Base-by-base conservation (phyloP, 2,888 invertebrate species). In the Capitulum mitella region DNA sequence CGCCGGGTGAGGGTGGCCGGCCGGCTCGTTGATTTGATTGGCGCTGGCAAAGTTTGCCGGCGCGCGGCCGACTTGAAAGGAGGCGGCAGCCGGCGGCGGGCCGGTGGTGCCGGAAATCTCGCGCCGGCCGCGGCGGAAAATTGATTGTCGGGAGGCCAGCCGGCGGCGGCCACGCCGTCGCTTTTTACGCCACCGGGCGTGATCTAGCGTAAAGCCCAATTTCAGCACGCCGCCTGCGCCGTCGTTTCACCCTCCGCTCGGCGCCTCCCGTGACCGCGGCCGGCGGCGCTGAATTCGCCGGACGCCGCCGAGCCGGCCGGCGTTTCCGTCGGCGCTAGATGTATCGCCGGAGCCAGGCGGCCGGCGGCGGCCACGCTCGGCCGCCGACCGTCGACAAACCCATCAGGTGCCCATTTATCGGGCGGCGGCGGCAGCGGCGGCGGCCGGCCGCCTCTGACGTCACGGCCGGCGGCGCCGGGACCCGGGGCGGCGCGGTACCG, bases 1-100 rank as follows among this genome's bases (percentile, higher is more conserved):
- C 8, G 58, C 58, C 58, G n/a, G n/a, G 32, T 32, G 64, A 19
- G 64, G 64, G 64, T 34, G 64, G 64, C 64, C 64, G 64, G n/a
- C 0, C 34, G 32, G 34, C 64, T 34, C 16, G 34, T 34, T 64
- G 64, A 64, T 64, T 64, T 64, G 64, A 64, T 64, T 64, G 64
- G 64, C 34, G 64, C 34, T 34, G 64, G 19, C 64, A 3, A 64
- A 64, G 32, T 64, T 64, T 2, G 64, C 34, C 64, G 3, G 64
- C 32, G 29, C 3, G 34, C 64, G 64, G 64, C 32, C 34, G 32
- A 19, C 34, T 64, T 64, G n/a, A 0, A 22, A 51, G 51, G 51
- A 5, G 22, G 51, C 16, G 51, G 22, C n/a, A n/a, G n/a, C n/a
- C n/a, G n/a, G n/a, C n/a, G n/a, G n/a, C n/a, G n/a, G n/a, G n/a